Base-by-base conservation (phyloP, 2,797 vertebrate genomes). In the Oreortyx pictus region DNA sequence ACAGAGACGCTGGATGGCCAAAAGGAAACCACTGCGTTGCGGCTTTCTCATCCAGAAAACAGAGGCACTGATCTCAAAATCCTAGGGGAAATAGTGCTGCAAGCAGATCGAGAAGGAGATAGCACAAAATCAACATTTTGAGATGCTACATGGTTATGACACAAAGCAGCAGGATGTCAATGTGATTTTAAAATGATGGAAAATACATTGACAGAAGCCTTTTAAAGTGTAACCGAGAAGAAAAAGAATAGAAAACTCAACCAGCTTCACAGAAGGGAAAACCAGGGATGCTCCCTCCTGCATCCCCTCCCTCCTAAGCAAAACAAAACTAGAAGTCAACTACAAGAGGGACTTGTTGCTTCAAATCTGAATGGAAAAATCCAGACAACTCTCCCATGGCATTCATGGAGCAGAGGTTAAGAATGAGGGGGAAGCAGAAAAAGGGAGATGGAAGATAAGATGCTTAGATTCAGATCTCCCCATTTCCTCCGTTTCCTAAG, bases 261-360 rank as follows among this genome's bases (percentile, higher is more conserved):
- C 18, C 41, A 86, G 73, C 83, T 89, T 93, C 89, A 89, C 92
- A 92, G 91, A 94, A 54, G 85, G 44, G 56, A 88, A 88, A 89
- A 74, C 70, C 2, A 11, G 76, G 76, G 93, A 88, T 6, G 90
- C 31, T 92, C 37, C 88, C 77, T 93, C 74, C 92, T 86, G 82
- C 0, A 0, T 90, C 82, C 86, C 89, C 86, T 92, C 82, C 77
- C 66, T 92, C 33, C 73, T 86, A 76, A 93, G 74, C 67, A 68
- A 92, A 95, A 88, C 82, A 91, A 76, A 91, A 79, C 17, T 49
- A 27, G 18, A 76, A 93, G 74, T 11, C 83, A 96, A 97, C 96
- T 98, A 96, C 91, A 96, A 97, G 97, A 94, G 86, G 62, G 91
- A 96, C 94, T 87, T 90, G 95, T 84, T 95, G 88, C 90, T 92